Conservation (phyloP, 2,113 vertebrate species). For the rabbit (Oryctolagus cuniculus) region mOryCun1.1 NC_091434.1:147051501-147052000, state of each 20-base stretch:
- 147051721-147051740: slow-evolving; percentile 66
- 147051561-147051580: slow-evolving; percentile 74
- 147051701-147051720: slow-evolving; percentile 56
- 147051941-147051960: slow-evolving; percentile 11
- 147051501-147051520: slow-evolving; percentile 58
- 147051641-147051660: slow-evolving; percentile 87
- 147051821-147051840: slow-evolving; percentile 54
- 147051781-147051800: slow-evolving; percentile 54
- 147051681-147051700: slow-evolving; percentile 74
- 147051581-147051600: slow-evolving; percentile 90
- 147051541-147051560: slow-evolving; percentile 79
- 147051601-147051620: slow-evolving; percentile 90
- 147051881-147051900: background rate
- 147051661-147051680: slow-evolving; percentile 83
- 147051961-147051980: background rate
- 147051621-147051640: slow-evolving; percentile 84
- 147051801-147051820: background rate
- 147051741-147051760: slow-evolving; percentile 55
- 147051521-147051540: slow-evolving; percentile 74
- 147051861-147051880: background rate
- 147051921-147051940: background rate
- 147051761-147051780: slow-evolving; percentile 50
- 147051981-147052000: slow-evolving; percentile 1
- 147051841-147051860: background rate
- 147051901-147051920: background rate